Base-by-base conservation (phyloP, 2,797 vertebrate species). In the Siniperca obscura region DNA sequence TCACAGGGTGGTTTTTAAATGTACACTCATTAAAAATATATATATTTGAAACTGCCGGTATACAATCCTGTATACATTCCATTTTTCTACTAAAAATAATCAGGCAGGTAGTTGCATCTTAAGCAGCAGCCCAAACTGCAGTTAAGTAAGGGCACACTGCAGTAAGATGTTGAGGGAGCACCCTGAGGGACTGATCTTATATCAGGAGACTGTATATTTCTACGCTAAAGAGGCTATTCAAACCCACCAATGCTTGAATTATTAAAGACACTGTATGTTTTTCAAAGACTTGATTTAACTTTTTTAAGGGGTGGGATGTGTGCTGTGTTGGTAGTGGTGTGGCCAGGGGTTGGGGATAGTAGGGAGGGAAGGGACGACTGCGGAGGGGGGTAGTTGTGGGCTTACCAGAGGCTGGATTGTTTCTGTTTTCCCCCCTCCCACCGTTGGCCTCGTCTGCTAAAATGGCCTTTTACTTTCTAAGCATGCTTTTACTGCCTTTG, bases 231-330 rank as follows among this genome's bases (percentile, higher is more conserved):
- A 95, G 94, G 93, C 94, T 89, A 94, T 95, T 95, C 95, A 94
- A 94, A 93, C 94, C 91, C 92, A 93, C 86, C 87, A 85, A 86
- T 84, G 87, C 91, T 82, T 96, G 93, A 96, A 96, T 96, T 96
- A 96, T 96, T 96, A 94, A 96, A 93, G 83, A 92, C 87, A 81
- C 93, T 95, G 93, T 96, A 94, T 95, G 92, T 95, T 95, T 96
- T 95, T 95, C 95, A 95, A 95, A 95, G 93, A 90, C 93, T 91
- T 94, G 93, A 95, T 96, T 96, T 95, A 94, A 92, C 94, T 93
- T 92, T 93, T 94, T 93, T 90, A 89, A 89, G 85, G 86, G 79
- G 81, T 25, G 81, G 89, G 86, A 84, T 86, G 56, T 85, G 87
- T 65, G 85, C 73, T 64, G 77, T 67, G 84, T 38, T 87, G 56